phyloP scores from a whole-genome alignment of 2,797 vertebrate species.

The Acrossocheilus wenchowensis region DNA sequence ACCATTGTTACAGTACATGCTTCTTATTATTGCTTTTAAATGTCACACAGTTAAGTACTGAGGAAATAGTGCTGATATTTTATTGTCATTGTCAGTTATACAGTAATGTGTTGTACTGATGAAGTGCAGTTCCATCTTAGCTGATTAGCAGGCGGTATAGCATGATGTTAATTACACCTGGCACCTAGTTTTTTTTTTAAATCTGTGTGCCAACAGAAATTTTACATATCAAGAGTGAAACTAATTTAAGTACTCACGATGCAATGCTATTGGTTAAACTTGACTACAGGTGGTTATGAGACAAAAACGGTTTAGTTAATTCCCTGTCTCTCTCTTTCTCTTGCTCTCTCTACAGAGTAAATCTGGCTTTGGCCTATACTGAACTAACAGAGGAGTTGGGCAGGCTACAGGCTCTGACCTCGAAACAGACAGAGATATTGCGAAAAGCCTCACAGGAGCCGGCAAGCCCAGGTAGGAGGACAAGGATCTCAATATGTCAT shows the following conservation, averaged over 20 bases:
- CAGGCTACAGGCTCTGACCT: conserved; percentile 86
- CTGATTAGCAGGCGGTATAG: background rate
- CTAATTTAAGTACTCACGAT: background rate
- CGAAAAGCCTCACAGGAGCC: conserved; percentile 91
- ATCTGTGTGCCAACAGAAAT: background rate
- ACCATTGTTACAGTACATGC: conserved; percentile 4
- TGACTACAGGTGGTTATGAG: background rate
- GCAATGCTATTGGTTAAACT: background rate
- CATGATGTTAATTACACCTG: conserved; percentile 10
- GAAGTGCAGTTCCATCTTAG: background rate
- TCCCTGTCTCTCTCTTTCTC: background rate
- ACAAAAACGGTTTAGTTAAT: background rate
- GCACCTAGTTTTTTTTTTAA: background rate
- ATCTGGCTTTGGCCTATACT: conserved; percentile 95
- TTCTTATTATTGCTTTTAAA: conserved; percentile 15
- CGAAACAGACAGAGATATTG: conserved; percentile 93
- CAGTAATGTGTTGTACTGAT: background rate
- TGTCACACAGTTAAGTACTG: background rate
- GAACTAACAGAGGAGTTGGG: conserved; percentile 95
- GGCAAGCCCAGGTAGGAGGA: conserved; percentile 75
- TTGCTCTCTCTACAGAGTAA: conserved; percentile 82
- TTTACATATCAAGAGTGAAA: background rate
- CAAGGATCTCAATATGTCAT: background rate
- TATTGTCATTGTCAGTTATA: background rate
- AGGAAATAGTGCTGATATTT: conserved; percentile 1